phyloP scores from a whole-genome alignment of 2,888 invertebrate genomes.

The Ptilodon capucinus region DNA sequence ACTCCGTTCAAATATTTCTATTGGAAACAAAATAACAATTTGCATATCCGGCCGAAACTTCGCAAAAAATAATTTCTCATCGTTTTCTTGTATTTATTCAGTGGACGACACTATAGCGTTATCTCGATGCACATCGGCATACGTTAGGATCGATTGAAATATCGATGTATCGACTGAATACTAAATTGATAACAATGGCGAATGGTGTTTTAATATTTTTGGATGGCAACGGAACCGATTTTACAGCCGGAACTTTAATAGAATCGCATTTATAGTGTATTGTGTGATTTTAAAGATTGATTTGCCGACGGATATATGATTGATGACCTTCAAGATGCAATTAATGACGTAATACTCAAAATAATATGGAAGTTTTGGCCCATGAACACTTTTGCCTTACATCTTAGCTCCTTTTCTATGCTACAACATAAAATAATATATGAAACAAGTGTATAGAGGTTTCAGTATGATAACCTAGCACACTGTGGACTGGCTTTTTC shows the following conservation, averaged over 20 bases:
- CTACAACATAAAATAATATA: too few relatives aligned
- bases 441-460: too few relatives aligned
- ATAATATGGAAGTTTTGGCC: too few relatives aligned
- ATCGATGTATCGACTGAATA: conserved; percentile 51
- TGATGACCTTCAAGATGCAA: neutral
- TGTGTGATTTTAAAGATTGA: conserved; percentile 33
- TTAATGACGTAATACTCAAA: too few relatives aligned
- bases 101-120: conserved; percentile 33
- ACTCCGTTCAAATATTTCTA: conserved; percentile 11
- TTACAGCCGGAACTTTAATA: conserved; percentile 43
- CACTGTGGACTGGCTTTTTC: too few relatives aligned
- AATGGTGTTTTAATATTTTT: conserved; percentile 43
- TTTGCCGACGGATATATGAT: neutral
- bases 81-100: conserved; percentile 26
- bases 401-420: too few relatives aligned
- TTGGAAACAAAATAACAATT: conserved; percentile 16
- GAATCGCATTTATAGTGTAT: conserved; percentile 43
- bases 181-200: conserved; percentile 55
- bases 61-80: conserved; percentile 12
- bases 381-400: too few relatives aligned
- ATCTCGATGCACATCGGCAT: conserved; percentile 45
- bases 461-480: too few relatives aligned
- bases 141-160: conserved; percentile 16
- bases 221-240: conserved; percentile 39
- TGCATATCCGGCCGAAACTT: conserved; percentile 44